Base-by-base conservation (phyloP, 2,888 invertebrate species). In the Noctua fimbriata region DNA sequence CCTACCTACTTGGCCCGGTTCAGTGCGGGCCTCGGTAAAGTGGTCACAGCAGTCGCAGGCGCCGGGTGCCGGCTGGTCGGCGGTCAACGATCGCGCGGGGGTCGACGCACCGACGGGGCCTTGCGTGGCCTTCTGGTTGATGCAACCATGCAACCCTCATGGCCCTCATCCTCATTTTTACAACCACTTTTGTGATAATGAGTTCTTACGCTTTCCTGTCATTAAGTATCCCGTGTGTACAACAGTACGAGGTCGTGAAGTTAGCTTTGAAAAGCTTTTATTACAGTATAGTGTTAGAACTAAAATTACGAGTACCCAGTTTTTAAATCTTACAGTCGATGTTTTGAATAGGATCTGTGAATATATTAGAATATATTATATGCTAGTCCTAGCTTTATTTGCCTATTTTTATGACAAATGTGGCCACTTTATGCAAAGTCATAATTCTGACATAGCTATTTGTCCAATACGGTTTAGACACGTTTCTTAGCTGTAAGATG, bases 71-170 rank as follows among this genome's bases (percentile, higher is more conserved):
- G 73, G 71, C n/a, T 67, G 52, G 74, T 67, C 71, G 44, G 66
- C 88, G 90, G 89, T 89, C 89, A 90, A 85, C 83, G 90, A 72
- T 86, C 89, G 89, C 75, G 76, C 49, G 79, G 60, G 66, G 89
- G 90, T 89, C 89, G 89, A 82, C 84, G 89, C 84, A 89, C 89
- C 86, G 81, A 80, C 72, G 82, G 79, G 86, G 86, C 84, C 86
- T 87, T 89, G 84, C 41, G 16, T 73, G 79, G 81, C 84, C 88
- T 86, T 89, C 82, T 74, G 58, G 5, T 52, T 76, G 69, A 76
- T 76, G 76, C 76, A 76, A 89, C 87, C 87, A 74, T 71, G 73
- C 78, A 74, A 89, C 87, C 87, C 86, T 84, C 76, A 70, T 49
- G 18, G 18, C 36, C 28, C 49, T 73, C 47, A 77, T 67, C 24